A percentile compares a stretch with the other conserved stretches of the same genome.
These are phyloP conservation scores for Lepetodrilus schrolli DNA, from an alignment of 2,888 invertebrate genomes.

Conservation along the genomic window DNA sequence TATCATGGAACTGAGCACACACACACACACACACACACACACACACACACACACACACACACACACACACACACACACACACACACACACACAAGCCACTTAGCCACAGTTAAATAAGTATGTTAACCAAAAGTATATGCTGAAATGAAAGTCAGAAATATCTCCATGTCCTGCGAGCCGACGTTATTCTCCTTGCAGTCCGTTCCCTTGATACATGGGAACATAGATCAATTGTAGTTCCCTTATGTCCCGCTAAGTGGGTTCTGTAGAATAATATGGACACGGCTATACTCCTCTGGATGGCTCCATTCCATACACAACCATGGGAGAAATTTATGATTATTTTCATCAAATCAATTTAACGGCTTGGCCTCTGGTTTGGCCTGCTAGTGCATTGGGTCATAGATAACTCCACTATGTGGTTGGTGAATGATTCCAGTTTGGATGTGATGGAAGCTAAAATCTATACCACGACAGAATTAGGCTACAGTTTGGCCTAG, in stretches of 20 bases:
- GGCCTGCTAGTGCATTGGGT: slow-evolving; percentile 5
- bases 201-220: not conserved
- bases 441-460: not conserved
- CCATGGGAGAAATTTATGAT: not conserved
- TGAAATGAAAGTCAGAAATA: not conserved
- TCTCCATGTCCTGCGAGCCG: no score
- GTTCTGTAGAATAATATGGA: not conserved
- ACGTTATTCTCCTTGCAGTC: not conserved
- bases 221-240: slow-evolving; percentile 1
- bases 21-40: no score
- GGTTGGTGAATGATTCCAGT: not conserved
- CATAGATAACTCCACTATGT: slow-evolving; percentile 8
- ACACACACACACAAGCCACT: not conserved
- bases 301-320: not conserved
- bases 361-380: not conserved
- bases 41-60: no score
- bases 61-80: not conserved
- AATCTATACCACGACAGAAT: slow-evolving; percentile 23
- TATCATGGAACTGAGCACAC: no score
- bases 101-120: not conserved
- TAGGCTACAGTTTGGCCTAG: not conserved
- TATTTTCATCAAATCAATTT: slow-evolving; percentile 20
- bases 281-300: not conserved
- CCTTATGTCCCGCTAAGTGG: not conserved
- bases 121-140: not conserved